phyloP scores from a whole-genome alignment of 2,888 invertebrate species.

The Drosophila barbarae region DNA sequence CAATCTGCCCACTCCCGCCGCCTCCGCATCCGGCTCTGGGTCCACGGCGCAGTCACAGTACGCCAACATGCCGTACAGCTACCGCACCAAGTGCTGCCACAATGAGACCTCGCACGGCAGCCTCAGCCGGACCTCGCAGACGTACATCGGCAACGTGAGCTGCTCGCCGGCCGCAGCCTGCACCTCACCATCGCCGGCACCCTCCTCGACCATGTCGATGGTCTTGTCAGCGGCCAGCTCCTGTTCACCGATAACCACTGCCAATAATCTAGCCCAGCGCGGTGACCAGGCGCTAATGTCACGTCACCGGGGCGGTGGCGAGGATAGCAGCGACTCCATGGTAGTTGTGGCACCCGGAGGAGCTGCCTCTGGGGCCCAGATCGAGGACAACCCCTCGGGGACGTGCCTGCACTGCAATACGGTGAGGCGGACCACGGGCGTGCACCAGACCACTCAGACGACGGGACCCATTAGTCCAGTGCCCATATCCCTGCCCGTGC shows the following conservation, averaged over 20 bases:
- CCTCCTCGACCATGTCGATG: slow-evolving; percentile 42
- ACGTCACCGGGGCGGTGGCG: slow-evolving; percentile 9
- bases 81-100: slow-evolving; percentile 78
- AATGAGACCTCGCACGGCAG: slow-evolving; percentile 42
- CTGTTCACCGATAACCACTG: slow-evolving; percentile 46
- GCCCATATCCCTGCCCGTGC: slow-evolving; percentile 65
- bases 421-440: slow-evolving; percentile 78
- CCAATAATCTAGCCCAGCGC: slow-evolving; percentile 11
- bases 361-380: slow-evolving; percentile 23
- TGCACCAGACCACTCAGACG: slow-evolving; percentile 80
- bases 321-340: slow-evolving; percentile 53
- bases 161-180: slow-evolving; percentile 48
- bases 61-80: slow-evolving; percentile 75
- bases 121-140: slow-evolving; percentile 46
- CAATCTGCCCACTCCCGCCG: slow-evolving; percentile 35
- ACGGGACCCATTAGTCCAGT: slow-evolving; percentile 80
- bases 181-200: slow-evolving; percentile 44
- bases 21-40: slow-evolving; percentile 14
- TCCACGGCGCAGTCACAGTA: slow-evolving; percentile 46
- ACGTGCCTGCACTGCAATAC: slow-evolving; percentile 80
- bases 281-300: neutral
- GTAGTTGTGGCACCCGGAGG: slow-evolving; percentile 65
- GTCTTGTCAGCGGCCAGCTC: slow-evolving; percentile 29
- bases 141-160: slow-evolving; percentile 36
- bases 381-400: slow-evolving; percentile 47